Evolutionary conservation across 2,888 invertebrate genomes (phyloP).

Genomic region (Perithous albicinctus): DNA sequence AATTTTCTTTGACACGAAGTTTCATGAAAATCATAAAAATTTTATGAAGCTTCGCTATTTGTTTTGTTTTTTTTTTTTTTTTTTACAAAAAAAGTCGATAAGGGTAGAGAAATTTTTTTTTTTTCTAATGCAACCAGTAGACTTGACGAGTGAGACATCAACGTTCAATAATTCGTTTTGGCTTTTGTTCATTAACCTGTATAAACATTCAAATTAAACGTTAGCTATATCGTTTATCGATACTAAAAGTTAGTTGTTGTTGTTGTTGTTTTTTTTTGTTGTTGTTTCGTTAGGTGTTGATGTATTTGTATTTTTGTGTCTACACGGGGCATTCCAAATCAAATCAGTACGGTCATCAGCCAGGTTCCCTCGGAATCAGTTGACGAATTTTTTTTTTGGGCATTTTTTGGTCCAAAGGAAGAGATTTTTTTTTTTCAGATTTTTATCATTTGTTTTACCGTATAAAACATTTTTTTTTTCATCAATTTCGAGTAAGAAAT

Average conservation of each 20-base stretch:
- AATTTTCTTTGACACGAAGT: neutral
- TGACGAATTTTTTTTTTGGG: no score
- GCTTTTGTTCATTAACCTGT: constrained; percentile 77
- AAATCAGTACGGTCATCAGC: no score
- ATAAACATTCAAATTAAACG: constrained; percentile 81
- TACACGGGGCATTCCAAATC: no score
- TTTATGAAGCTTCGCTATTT: neutral
- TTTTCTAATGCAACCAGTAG: constrained; percentile 4
- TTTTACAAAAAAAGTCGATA: neutral
- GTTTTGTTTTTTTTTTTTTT: neutral
- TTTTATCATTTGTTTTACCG: no score
- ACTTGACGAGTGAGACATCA: constrained; percentile 76
- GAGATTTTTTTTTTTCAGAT: no score
- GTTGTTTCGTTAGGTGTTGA: constrained; percentile 34
- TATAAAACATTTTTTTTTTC: no score
- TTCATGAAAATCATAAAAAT: neutral
- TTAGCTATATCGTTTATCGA: constrained; percentile 73
- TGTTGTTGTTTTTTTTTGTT: no score
- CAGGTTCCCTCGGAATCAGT: no score
- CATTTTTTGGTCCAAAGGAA: no score
- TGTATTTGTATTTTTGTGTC: constrained; percentile 35
- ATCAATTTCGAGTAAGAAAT: no score
- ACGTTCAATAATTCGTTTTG: constrained; percentile 82
- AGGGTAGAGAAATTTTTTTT: neutral
- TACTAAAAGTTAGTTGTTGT: constrained; percentile 74